Conservation (phyloP, 1,140 invertebrate genomes). For the Drosophila grimshawi region DNA sequence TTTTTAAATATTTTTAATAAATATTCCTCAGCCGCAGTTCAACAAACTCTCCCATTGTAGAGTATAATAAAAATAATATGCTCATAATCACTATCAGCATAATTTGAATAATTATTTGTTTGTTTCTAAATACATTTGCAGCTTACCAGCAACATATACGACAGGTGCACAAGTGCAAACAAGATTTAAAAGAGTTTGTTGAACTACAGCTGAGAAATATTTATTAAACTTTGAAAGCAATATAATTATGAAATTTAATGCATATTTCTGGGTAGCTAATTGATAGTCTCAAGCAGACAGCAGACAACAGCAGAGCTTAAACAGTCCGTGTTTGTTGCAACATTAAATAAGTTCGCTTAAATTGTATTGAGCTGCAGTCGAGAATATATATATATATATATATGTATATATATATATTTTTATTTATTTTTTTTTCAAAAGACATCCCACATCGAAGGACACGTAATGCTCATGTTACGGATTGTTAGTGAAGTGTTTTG, state of each 20-base stretch:
- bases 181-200: no score
- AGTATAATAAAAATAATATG: not conserved
- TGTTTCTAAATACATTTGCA: not conserved
- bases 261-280: conserved; percentile 20
- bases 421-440: conserved; percentile 3
- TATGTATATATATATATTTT: not conserved
- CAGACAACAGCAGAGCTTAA: no score
- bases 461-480: conserved; percentile 6
- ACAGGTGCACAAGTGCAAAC: no score
- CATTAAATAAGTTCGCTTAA: conserved; percentile 6
- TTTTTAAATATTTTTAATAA: not conserved
- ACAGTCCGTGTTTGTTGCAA: not conserved
- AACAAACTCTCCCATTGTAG: not conserved
- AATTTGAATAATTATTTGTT: not conserved
- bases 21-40: not conserved
- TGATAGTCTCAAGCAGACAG: not conserved
- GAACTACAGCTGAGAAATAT: no score
- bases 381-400: no score
- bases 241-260: conserved; percentile 6
- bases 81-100: not conserved
- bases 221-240: no score
- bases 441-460: conserved; percentile 19
- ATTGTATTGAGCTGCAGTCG: conserved; percentile 8
- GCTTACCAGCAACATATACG: conserved; percentile 2
- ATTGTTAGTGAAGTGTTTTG: conserved; percentile 28